Evolutionary conservation across 1,140 invertebrate species (phyloP).

Genomic region (Trachymyrmex cornetzi): DNA sequence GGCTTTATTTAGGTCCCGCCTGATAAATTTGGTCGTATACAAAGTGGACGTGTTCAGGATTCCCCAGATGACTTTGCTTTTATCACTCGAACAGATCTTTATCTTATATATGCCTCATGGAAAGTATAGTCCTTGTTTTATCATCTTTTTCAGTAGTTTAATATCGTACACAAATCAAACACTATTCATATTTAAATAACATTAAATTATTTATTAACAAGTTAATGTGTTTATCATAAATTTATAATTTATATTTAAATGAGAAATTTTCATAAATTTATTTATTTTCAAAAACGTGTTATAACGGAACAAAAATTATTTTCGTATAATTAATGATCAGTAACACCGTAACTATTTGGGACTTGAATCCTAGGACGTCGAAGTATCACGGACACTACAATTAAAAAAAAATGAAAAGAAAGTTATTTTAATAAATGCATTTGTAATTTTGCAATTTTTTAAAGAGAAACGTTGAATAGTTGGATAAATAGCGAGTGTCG

Average conservation of each 20-base stretch:
- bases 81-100: constrained; percentile 11
- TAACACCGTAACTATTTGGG: no score
- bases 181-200: not conserved
- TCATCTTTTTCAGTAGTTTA: not conserved
- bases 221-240: not conserved
- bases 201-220: not conserved
- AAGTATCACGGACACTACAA: no score
- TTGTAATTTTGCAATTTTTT: no score
- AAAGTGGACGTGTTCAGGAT: constrained; percentile 49
- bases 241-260: not conserved
- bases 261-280: not conserved
- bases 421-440: no score
- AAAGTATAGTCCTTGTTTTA: constrained; percentile 1
- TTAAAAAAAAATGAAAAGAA: no score
- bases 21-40: constrained; percentile 67
- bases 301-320: not conserved
- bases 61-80: not conserved
- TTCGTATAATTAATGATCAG: not conserved
- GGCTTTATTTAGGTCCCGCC: constrained; percentile 59
- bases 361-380: no score
- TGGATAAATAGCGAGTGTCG: no score
- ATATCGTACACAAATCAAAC: not conserved
- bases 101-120: not conserved
- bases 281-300: not conserved
- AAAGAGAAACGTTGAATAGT: no score